Evolutionary conservation across 2,888 invertebrate species (phyloP), one percentile per base, ranked within the genome.

Genomic region (Ceramica pisi): DNA sequence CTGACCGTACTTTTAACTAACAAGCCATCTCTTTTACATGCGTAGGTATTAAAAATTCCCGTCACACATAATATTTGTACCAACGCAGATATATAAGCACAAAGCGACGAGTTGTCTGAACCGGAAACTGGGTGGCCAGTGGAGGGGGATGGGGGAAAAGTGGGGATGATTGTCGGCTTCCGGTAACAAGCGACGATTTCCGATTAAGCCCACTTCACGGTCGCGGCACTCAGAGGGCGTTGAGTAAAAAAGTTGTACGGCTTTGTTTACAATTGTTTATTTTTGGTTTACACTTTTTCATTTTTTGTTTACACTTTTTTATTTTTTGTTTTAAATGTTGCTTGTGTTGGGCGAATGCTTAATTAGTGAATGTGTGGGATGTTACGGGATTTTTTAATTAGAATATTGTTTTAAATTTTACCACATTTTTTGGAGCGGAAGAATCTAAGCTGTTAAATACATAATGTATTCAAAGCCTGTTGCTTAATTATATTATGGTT

Each of bases 151-250:
- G 10, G 63, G 55, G n/a, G 48, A 0, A 21, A 38, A 55, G 64
- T 44, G 46, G 53, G 78, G 65, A n/a, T 71, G 72, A 84, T 84
- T 78, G 82, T 75, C 59, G 79, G 82, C 69, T 75, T 86, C 81
- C 82, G 78, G 81, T 81, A 80, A 84, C 84, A 83, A 84, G 82
- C 83, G 76, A 79, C 82, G 81, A 87, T 87, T 86, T 87, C 87
- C 88, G 87, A 86, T 85, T 86, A 81, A 81, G 59, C 77, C 69
- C 67, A 78, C 78, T 83, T 82, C 77, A 75, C 77, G 66, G 76
- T 73, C 78, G 72, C 77, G 67, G 76, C 74, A 64, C 56, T 78
- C 76, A 66, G 57, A 53, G 65, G 62, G 72, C 62, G 44, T 73
- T 80, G 65, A 78, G 57, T 74, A 69, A 77, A 82, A 81, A 83